Percentiles rank a stretch among this genome's conserved stretches.
These are phyloP conservation scores for Diplazon laetatorius DNA, from an alignment of 2,888 invertebrate genomes.

Conservation along the genomic window DNA sequence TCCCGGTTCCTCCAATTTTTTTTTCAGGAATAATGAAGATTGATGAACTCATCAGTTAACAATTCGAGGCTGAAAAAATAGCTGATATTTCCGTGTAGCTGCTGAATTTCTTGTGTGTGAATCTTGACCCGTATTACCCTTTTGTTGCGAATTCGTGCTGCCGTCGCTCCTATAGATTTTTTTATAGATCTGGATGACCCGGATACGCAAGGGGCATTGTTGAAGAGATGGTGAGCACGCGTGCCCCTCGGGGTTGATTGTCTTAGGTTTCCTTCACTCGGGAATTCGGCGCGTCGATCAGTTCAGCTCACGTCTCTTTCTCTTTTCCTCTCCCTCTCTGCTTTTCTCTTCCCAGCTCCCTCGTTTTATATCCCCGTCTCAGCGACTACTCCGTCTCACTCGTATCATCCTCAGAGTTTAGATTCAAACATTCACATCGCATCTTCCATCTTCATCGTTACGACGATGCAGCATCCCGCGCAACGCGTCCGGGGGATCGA, in stretches of 20 bases:
- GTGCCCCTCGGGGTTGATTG: slow-evolving; percentile 73
- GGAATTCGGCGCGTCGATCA: slow-evolving; percentile 71
- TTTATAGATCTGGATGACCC: slow-evolving; percentile 71
- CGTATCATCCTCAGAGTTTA: not conserved
- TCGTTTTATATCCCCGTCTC: not conserved
- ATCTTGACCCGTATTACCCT: not conserved
- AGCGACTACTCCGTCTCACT: not conserved
- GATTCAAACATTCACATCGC: slow-evolving; percentile 21
- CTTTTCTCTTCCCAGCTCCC: slow-evolving; percentile 48
- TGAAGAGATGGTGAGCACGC: slow-evolving; percentile 34
- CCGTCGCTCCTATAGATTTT: slow-evolving; percentile 23
- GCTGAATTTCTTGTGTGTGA: not conserved
- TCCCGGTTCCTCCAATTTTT: not conserved
- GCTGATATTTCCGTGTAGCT: not conserved
- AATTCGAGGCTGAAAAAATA: not conserved
- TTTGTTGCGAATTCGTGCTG: not conserved
- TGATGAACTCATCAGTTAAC: not conserved
- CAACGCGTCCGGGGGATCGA: slow-evolving; percentile 71
- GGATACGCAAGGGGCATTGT: slow-evolving; percentile 52
- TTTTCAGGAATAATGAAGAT: not conserved
- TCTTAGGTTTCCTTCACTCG: slow-evolving; percentile 73
- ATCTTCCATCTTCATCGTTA: slow-evolving; percentile 29
- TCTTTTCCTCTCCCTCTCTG: no score
- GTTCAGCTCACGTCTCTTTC: slow-evolving; percentile 42
- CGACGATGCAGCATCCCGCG: slow-evolving; percentile 29